Evolutionary conservation across 2,797 vertebrate genomes (phyloP), one percentile per base, ranked within the genome.

Genomic region (Pangasius larnaudii): DNA sequence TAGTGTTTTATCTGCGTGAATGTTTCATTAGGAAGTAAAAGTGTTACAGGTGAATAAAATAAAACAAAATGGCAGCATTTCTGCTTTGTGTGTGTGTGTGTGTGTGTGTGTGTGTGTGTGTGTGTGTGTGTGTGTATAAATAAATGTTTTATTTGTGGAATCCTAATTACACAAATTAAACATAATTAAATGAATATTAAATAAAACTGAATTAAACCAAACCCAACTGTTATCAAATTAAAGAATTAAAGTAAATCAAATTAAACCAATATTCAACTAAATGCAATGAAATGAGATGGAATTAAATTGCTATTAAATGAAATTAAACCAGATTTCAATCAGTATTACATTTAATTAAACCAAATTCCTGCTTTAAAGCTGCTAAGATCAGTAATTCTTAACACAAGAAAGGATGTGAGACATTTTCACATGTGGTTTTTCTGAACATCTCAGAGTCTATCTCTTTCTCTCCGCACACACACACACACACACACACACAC

Each of bases 401-500:
- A 30, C n/a, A 65, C 63, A 67, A 67, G 3, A 65, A 65, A n/a
- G 14, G 22, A 18, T 2, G 22, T 59, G 19, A 30, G 63, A 30
- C 10, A 2, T 69, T 69, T 69, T 33, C 67, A 69, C 33, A 69
- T 69, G 33, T 69, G 65, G 65, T n/a, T n/a, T 69, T 69, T 69
- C 65, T 69, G 65, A 69, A 69, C 65, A 69, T 69, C 65, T 69
- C 65, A 18, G 33, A 69, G 27, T 69, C 65, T 33, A 4, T 33
- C 65, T 69, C 30, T 65, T 16, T 58, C 56, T 58, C 56, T 58
- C 71, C 72, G 49, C 72, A 75, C 72, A 75, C 42, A 49, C 74
- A 13, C 71, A 72, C 72, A 49, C 72, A 75, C 24, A 77, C 46
- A 53, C 74, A 77, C 46, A 77, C 49, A 78, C 46, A 30, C 75